Evolutionary conservation across 1,140 invertebrate genomes (phyloP), one percentile per base, ranked within the genome.

Genomic region (Mesaphorura yosii): DNA sequence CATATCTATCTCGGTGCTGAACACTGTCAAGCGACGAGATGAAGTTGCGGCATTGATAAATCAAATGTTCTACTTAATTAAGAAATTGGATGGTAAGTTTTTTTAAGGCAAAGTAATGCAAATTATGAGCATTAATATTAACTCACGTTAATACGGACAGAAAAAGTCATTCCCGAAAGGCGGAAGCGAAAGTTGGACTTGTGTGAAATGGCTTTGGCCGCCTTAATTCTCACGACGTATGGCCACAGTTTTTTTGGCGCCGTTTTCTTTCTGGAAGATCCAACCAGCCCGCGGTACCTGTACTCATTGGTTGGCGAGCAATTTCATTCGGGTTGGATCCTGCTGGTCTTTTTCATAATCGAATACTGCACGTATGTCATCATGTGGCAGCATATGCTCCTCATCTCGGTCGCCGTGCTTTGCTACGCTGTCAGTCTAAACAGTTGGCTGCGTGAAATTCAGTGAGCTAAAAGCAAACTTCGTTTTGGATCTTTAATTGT

Each of bases 301-400:
- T 46, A 22, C 19, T 6, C 44, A 15, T 20, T 27, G 25, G 5
- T 46, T 7, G 7, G 19, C 15, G 19, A 5, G 6, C 29, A 22
- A 15, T 12, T 46, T 25, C 44, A 6, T 20, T 19, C 44, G n/a
- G n/a, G n/a, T 7, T 46, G 19, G 6, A 27, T 19, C 10, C 15
- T 46, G 6, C 7, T 46, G 25, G 7, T 23, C 19, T 46, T 46
- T 28, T 46, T 23, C 23, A 26, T 46, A 15, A 27, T 46, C 23
- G 44, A 46, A 19, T 46, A 27, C 23, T 46, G 44, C 23, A 10
- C 44, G 12, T 46, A 46, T 28, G 44, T 46, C 6, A 15, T 46
- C 7, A 23, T 46, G 6, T 46, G 44, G 44, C 44, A 46, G 25
- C 7, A 27, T 4, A 27, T 46, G 14, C 44, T 46, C 6, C 44